A percentile compares a stretch with the other conserved stretches of the same genome.
Conservation (phyloP, 2,797 vertebrate species). For the Enteromius radiatus region DNA sequence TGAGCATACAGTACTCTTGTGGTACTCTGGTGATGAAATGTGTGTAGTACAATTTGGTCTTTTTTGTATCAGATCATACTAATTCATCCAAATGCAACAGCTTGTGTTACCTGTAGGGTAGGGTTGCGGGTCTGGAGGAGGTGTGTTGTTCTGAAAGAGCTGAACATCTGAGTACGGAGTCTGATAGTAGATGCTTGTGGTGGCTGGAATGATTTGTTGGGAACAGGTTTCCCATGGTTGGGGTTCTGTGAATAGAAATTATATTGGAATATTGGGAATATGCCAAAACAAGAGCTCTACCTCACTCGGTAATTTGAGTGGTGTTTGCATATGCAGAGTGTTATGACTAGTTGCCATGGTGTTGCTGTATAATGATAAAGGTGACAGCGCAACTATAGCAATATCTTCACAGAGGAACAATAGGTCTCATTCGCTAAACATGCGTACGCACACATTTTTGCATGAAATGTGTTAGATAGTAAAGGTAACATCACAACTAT, state of each 20-base stretch:
- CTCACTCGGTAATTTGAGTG: not conserved
- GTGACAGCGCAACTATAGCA: not conserved
- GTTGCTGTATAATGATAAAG: no score
- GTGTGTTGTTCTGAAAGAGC: slow-evolving; percentile 53
- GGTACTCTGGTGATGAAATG: no score
- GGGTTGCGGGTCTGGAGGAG: slow-evolving; percentile 48
- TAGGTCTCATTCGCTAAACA: no score
- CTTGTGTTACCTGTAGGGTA: slow-evolving; percentile 64
- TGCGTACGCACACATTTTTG: no score
- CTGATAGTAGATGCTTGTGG: slow-evolving; percentile 43
- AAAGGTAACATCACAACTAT: not conserved
- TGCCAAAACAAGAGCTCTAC: not conserved
- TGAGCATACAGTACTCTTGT: no score
- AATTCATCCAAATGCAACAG: not conserved
- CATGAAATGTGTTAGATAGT: no score
- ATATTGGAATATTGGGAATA: not conserved
- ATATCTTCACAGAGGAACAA: not conserved
- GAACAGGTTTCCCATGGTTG: slow-evolving; percentile 53
- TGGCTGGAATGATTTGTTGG: slow-evolving; percentile 33
- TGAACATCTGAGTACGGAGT: slow-evolving; percentile 23
- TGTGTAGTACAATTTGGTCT: not conserved
- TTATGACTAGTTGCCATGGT: not conserved
- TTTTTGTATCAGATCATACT: not conserved
- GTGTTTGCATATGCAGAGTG: not conserved
- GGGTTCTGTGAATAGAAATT: slow-evolving; percentile 57